These are phyloP conservation scores for Microctonus aethiopoides DNA, from an alignment of 2,888 invertebrate genomes.

Conservation along the genomic window DNA sequence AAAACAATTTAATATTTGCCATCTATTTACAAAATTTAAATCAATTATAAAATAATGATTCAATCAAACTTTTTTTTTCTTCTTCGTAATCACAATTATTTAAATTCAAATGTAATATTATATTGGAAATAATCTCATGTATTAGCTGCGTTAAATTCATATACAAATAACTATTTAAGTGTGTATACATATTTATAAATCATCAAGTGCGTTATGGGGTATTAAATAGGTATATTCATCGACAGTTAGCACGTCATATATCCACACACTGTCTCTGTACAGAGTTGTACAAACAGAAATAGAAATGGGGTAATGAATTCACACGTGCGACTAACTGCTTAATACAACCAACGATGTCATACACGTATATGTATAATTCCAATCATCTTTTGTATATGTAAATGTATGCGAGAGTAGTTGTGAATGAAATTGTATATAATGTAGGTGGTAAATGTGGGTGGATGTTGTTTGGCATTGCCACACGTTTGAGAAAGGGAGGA, in stretches of 20 bases:
- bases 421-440: background rate
- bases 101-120: too few species aligned
- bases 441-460: constrained; percentile 15
- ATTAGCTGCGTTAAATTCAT: too few species aligned
- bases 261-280: constrained; percentile 39
- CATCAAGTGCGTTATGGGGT: background rate
- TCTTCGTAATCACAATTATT: background rate
- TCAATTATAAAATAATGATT: background rate
- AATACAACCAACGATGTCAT: constrained; percentile 44
- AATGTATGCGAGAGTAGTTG: constrained; percentile 1
- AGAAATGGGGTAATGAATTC: constrained; percentile 49
- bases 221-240: background rate
- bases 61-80: background rate
- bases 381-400: constrained; percentile 46
- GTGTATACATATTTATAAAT: background rate
- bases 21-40: background rate
- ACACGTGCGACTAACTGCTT: constrained; percentile 55
- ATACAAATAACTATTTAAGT: background rate
- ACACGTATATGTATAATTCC: too few species aligned
- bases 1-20: background rate
- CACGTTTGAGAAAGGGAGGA: constrained; percentile 6
- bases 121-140: too few species aligned
- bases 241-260: constrained; percentile 23
- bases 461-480: constrained; percentile 24
- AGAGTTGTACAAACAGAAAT: constrained; percentile 25